Evolutionary conservation across 2,797 vertebrate species (phyloP).

Genomic region (Mus spretus): DNA sequence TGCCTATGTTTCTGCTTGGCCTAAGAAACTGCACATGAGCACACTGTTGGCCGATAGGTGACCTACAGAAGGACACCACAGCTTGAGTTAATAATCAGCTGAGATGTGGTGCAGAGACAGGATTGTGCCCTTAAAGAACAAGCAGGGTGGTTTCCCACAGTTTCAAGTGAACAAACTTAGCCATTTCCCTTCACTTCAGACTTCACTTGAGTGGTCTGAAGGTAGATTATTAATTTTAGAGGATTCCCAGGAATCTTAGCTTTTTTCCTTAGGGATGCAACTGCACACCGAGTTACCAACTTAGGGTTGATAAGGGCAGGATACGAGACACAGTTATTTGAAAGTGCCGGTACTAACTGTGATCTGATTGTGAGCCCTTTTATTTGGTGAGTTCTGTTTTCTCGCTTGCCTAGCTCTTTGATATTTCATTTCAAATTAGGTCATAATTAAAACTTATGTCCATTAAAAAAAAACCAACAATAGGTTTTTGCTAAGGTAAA

Average conservation of each 20-base stretch:
- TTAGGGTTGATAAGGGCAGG: not conserved
- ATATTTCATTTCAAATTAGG: constrained; percentile 17
- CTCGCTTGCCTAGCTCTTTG: not conserved
- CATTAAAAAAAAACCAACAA: not conserved
- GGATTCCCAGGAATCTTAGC: not conserved
- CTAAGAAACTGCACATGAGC: not conserved
- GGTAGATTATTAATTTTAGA: constrained; percentile 33
- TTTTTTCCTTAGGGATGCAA: not conserved
- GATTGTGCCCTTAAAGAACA: not conserved
- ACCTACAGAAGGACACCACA: not conserved
- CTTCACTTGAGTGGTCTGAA: constrained; percentile 28
- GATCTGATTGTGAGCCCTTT: not conserved
- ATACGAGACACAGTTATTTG: not conserved
- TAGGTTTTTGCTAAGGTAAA: not conserved
- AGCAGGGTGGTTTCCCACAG: not conserved
- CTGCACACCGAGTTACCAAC: not conserved
- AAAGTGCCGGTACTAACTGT: not conserved
- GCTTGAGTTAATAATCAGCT: not conserved
- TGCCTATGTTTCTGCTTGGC: not conserved
- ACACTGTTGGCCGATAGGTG: not conserved
- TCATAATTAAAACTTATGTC: constrained; percentile 10
- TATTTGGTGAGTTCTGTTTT: constrained; percentile 40
- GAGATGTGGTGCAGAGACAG: not conserved
- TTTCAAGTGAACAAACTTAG: constrained; percentile 21
- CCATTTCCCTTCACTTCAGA: constrained; percentile 30